Evolutionary conservation across 1,140 invertebrate species (phyloP), one percentile per base, ranked within the genome.

Genomic region (Bombus pascuorum): DNA sequence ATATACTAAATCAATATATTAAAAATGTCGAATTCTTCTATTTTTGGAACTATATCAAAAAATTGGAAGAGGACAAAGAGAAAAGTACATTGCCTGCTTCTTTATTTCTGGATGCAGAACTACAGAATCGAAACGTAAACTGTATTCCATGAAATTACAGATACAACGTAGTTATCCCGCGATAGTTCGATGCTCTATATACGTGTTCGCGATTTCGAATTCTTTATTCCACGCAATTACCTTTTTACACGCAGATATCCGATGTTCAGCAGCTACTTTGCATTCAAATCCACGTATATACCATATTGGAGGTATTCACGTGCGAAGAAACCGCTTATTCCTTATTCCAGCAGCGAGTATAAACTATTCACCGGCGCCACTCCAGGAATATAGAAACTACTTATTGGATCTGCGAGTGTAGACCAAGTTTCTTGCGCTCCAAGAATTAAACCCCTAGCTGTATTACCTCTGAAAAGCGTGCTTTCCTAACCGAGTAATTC

Each of bases 321-420:
- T 80, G 89, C 88, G 86, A 90, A 90, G 81, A 86, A 87, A 90
- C 86, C 83, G 88, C 88, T 90, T 90, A 90, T 90, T 90, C 79
- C 88, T 90, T 90, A 90, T 90, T 90, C 89, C 88, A 28, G 74
- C 79, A 77, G 84, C 82, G 86, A 87, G 81, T 90, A 90, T 90
- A 89, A 90, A 90, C 89, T 90, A 90, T 90, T 90, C 86, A 85
- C 74, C 66, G 82, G 77, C 80, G 75, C 62, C 87, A 81, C 74
- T 76, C 68, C 6, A 25, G 72, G 88, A 83, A 90, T 90, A 86
- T 87, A 85, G 88, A 86, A 87, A 90, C 65, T 87, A 85, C 62
- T 86, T 89, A 90, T 79, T 86, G 86, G 86, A 83, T 90, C 80
- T 62, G 57, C 47, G 44, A 57, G 53, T 81, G 32, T 39, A 42